phyloP scores from a whole-genome alignment of 2,888 invertebrate genomes.

The Trissonchulus latispiculum region DNA sequence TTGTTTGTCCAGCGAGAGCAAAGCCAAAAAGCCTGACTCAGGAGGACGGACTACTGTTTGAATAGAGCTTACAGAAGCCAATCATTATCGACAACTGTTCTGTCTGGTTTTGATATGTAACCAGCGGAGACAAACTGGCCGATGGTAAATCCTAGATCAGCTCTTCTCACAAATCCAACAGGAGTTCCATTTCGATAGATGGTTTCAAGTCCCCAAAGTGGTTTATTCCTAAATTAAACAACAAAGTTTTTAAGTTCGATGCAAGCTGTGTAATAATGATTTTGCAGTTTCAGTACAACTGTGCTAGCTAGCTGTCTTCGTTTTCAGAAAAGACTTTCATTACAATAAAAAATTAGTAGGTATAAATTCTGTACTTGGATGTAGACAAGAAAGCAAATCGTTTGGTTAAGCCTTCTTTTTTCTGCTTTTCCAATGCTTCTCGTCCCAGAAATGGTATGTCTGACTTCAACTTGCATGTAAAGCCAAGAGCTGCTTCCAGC shows the following conservation, averaged over 20 bases:
- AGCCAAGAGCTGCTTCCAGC: conserved; percentile 67
- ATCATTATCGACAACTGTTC: neutral
- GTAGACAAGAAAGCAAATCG: neutral
- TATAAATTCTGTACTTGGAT: no score
- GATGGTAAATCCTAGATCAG: conserved; percentile 61
- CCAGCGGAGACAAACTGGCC: conserved; percentile 53
- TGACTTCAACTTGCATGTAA: conserved; percentile 61
- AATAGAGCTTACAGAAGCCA: no score
- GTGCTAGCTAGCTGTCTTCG: no score
- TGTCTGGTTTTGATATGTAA: conserved; percentile 1
- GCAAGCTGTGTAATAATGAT: no score
- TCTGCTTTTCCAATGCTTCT: conserved; percentile 57
- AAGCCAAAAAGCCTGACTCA: neutral
- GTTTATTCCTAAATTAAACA: conserved; percentile 54
- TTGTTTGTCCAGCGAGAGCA: neutral
- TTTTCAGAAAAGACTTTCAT: no score
- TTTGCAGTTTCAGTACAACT: no score
- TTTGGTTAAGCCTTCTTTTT: conserved; percentile 56
- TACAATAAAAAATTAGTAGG: no score
- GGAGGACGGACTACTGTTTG: no score
- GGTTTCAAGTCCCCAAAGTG: conserved; percentile 72
- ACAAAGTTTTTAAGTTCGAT: no score
- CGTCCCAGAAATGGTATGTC: conserved; percentile 68
- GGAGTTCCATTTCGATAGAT: conserved; percentile 59
- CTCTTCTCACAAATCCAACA: conserved; percentile 68